Evolutionary conservation across 2,888 invertebrate species (phyloP), one percentile per base, ranked within the genome.

Genomic region (Tryphoninae sp.): DNA sequence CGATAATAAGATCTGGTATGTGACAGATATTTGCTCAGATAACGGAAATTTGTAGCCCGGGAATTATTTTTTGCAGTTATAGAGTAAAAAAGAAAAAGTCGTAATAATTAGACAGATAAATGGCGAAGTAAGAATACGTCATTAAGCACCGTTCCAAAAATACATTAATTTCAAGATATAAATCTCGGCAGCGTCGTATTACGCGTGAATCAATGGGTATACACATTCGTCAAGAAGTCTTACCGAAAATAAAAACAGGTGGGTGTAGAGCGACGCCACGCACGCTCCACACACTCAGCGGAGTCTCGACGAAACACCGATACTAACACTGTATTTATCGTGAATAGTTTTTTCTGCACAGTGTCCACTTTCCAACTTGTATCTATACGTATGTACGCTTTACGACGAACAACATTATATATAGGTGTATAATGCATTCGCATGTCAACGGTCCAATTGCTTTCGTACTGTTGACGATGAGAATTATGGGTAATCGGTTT

Each of bases 161-260:
- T 16, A 64, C 13, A 45, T 45, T 45, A 13, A 13, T 45, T 45
- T 45, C 45, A 13, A 13, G 0, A 13, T 0, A 45, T 45, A 13
- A 45, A 45, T 45, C 45, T 45, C 13, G 45, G 45, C 45, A 1
- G 1, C 11, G 13, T 45, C 45, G 45, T 13, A 45, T 45, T 45
- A 45, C 45, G 45, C 11, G 13, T 45, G 45, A 45, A 45, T 13
- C 13, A 45, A 45, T 9, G 61, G 53, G 33, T 49, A 61, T n/a
- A 26, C 16, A 53, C 19, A 33, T 42, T 59, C 23, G 59, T 49
- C 19, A 58, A 19, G 51, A 61, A 64, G 42, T 33, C 33, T 33
- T 26, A 59, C 69, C 42, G 68, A 69, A 77, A 77, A 77, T 69
- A 77, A 77, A 77, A 77, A 77, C 77, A 77, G 77, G 77, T 77